phyloP scores from a whole-genome alignment of 2,888 invertebrate genomes.

The Aphrophora alni region DNA sequence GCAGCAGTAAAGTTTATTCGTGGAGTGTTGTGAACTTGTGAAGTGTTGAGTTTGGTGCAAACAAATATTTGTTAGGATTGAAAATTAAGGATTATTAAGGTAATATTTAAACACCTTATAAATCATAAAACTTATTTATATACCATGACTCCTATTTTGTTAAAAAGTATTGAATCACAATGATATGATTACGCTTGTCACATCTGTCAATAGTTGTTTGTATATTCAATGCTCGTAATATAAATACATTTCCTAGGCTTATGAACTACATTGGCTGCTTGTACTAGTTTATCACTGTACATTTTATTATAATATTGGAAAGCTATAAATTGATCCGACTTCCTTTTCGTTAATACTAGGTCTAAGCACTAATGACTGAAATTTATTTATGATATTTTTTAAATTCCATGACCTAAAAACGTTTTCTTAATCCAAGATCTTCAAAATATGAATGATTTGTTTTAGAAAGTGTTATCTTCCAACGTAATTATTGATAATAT shows the following conservation, averaged over 20 bases:
- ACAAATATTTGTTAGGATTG: background rate
- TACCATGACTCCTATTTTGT: background rate
- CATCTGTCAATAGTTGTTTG: background rate
- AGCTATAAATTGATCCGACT: no score
- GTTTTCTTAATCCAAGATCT: no score
- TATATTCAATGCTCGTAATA: background rate
- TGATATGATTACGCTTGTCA: background rate
- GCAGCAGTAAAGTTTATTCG: background rate
- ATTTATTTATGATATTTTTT: no score
- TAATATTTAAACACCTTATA: background rate
- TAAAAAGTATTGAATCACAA: background rate
- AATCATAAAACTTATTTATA: background rate
- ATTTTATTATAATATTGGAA: no score
- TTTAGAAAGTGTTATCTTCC: no score
- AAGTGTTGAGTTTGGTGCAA: background rate
- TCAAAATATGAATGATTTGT: no score
- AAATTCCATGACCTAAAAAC: no score
- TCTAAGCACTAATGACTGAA: no score
- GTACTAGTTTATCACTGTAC: no score
- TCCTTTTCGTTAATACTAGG: no score
- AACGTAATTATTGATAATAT: no score
- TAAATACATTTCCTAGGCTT: background rate
- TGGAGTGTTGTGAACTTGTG: background rate
- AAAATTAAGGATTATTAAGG: background rate
- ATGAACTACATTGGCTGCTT: no score